Percentiles rank a stretch among this genome's conserved stretches.
Conservation (phyloP, 2,797 vertebrate genomes). For the Scarus forsteni region DNA sequence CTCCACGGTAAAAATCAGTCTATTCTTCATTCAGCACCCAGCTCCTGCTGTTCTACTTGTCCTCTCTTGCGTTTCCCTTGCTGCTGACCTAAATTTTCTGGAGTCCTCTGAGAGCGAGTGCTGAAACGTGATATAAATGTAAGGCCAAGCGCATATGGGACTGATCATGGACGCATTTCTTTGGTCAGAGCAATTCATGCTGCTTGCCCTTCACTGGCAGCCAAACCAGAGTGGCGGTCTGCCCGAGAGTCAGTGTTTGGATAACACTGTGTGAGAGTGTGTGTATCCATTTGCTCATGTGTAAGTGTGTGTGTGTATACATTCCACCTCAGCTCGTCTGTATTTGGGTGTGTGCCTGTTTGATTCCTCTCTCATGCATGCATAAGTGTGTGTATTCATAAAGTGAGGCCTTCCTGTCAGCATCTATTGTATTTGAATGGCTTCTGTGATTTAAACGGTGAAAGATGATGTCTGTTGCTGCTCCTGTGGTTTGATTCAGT, state of each 20-base stretch:
- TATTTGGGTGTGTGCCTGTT: constrained; percentile 56
- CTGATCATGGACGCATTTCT: constrained; percentile 84
- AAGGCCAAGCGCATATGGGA: constrained; percentile 83
- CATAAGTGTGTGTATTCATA: constrained; percentile 59
- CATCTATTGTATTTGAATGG: constrained; percentile 52
- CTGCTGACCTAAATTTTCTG: constrained; percentile 79
- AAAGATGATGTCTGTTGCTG: constrained; percentile 38
- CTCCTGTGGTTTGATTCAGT: constrained; percentile 40
- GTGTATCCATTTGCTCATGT: constrained; percentile 33
- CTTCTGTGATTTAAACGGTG: constrained; percentile 44
- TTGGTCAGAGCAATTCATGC: constrained; percentile 85
- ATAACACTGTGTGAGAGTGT: constrained; percentile 64
- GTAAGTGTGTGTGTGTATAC: constrained; percentile 36
- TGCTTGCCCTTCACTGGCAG: constrained; percentile 84
- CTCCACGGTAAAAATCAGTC: constrained; percentile 58
- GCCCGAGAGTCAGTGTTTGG: constrained; percentile 79
- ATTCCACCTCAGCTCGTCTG: constrained; percentile 44
- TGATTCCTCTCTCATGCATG: constrained; percentile 58
- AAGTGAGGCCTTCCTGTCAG: constrained; percentile 53
- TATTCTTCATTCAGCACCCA: constrained; percentile 74
- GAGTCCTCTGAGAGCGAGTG: constrained; percentile 64
- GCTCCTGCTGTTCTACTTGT: constrained; percentile 71
- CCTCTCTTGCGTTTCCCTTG: constrained; percentile 69
- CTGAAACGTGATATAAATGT: constrained; percentile 83
- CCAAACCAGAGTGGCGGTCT: constrained; percentile 76